Base-by-base conservation (phyloP, 1,140 invertebrate genomes). In the Pachypsylla venusta region DNA sequence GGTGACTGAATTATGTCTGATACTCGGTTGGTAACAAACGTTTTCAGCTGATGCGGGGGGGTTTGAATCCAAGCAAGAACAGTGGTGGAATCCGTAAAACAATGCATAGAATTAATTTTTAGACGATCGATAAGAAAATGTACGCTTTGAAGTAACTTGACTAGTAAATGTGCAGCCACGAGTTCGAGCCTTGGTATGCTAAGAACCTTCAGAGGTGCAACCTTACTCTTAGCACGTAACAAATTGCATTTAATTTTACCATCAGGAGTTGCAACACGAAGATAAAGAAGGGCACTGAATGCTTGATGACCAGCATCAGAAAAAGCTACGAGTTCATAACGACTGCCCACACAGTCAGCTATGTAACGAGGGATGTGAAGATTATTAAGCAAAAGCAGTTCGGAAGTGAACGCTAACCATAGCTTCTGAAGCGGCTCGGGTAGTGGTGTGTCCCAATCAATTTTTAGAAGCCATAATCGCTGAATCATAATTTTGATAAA, bases 131-230 rank as follows among this genome's bases (percentile, higher is more conserved):
- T 20, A 2, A 27, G 20, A 13, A 22, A 13, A 53, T 24, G 24
- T 2, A 71, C 61, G 40, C 68, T 62, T 20, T 64, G 24, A 19
- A 70, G 25, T 35, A 74, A 54, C 7, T 67, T 64, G 2, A 69
- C 65, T 5, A 75, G 58, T 14, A 76, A 53, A 1, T 68, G 42
- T 5, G 75, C 74, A 7, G 67, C 74, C 53, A 64, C 69, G 5
- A 78, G 62, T 64, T 78, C 77, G 13, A 78, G 62, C 59, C 73
- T 40, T 2, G 77, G 75, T 26, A 79, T 66, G 19, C 70, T 69
- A 1, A 64, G 54, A 0, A 19, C 40, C 20, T 66, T 67, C 7
- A 66, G 19, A 12, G 66, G 62, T 7, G 64, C 63, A 0, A 66
- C 60, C 25, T 63, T 59, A 1, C 62, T 59, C 58, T 67, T 66